Evolutionary conservation across 2,888 invertebrate species (phyloP).

Genomic region (Pandemis cinnamomeana): DNA sequence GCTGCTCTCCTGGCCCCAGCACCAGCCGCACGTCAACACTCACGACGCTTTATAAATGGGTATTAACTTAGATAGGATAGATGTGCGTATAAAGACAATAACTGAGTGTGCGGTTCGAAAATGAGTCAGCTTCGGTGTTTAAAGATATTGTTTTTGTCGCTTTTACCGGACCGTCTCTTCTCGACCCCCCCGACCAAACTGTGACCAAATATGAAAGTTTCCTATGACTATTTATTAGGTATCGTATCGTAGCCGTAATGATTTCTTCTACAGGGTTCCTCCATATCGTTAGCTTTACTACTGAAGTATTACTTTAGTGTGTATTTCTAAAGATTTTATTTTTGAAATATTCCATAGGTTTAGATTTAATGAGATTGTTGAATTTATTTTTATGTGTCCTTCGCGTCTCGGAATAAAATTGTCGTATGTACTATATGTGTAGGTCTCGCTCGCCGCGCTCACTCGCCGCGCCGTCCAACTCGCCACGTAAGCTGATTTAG

Average conservation of each 20-base stretch:
- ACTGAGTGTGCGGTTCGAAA: constrained; percentile 67
- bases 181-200: constrained; percentile 70
- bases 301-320: constrained; percentile 80
- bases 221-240: constrained; percentile 70
- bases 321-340: constrained; percentile 68
- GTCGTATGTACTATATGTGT: constrained; percentile 10
- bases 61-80: constrained; percentile 56
- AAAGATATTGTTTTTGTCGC: constrained; percentile 68
- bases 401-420: constrained; percentile 23
- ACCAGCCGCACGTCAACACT: constrained; percentile 56
- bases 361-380: constrained; percentile 64
- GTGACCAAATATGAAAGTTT: constrained; percentile 75
- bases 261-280: constrained; percentile 83
- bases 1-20: constrained; percentile 84
- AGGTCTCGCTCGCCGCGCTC: too few relatives aligned
- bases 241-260: constrained; percentile 70
- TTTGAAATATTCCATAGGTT: constrained; percentile 77
- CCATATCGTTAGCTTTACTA: constrained; percentile 84
- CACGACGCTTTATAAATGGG: constrained; percentile 77
- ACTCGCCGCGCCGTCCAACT: constrained; percentile 64
- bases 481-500: constrained; percentile 41
- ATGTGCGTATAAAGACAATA: constrained; percentile 73
- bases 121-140: constrained; percentile 69
- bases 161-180: constrained; percentile 65
- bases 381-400: constrained; percentile 54